Conservation (phyloP, 2,797 vertebrate species). For the Pterois miles region DNA sequence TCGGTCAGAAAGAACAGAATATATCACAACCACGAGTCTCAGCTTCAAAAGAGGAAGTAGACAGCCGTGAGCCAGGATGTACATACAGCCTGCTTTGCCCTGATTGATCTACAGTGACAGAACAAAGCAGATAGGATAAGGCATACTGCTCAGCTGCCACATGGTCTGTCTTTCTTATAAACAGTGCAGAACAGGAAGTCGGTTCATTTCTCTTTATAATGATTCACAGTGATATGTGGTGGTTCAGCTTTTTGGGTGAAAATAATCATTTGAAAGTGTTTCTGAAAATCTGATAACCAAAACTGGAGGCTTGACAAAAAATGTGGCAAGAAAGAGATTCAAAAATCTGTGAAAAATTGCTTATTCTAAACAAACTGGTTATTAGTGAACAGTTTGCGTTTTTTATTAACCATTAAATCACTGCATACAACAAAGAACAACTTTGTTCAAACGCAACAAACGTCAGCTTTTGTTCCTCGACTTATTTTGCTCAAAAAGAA, state of each 20-base stretch:
- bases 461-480: rapidly evolving
- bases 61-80: constrained; percentile 4
- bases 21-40: neutral
- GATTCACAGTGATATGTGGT: neutral
- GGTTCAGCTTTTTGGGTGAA: neutral
- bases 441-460: neutral
- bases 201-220: neutral
- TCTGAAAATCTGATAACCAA: neutral
- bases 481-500: neutral
- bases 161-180: neutral
- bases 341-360: neutral
- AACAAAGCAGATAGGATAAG: constrained; percentile 39
- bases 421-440: neutral
- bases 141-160: neutral
- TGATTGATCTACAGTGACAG: constrained; percentile 14
- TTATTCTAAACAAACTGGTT: too few species aligned
- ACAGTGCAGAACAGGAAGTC: neutral
- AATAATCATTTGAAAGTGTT: neutral
- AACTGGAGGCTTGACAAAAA: neutral
- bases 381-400: too few species aligned
- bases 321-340: neutral
- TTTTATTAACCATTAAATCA: neutral
- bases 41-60: constrained; percentile 24
- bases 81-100: constrained; percentile 9
- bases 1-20: constrained; percentile 8